These are phyloP conservation scores for Candoia aspera DNA, from an alignment of 2,113 vertebrate species.

Conservation along the genomic window DNA sequence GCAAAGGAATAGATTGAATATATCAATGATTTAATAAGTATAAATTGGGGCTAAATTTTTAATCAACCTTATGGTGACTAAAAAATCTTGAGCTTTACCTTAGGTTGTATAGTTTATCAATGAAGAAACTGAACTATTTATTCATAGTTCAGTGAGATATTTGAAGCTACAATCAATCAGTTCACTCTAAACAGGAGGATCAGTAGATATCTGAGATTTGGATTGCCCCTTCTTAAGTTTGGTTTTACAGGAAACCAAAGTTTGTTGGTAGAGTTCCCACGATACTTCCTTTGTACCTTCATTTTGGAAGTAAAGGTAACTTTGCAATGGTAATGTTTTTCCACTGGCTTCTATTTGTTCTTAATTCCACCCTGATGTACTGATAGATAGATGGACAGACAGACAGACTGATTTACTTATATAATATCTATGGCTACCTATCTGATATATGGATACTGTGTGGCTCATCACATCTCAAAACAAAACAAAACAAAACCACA, in stretches of 20 bases:
- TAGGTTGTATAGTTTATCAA: not conserved
- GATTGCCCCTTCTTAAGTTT: not conserved
- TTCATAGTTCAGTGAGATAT: not conserved
- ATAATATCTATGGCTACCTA: not conserved
- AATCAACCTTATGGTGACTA: not conserved
- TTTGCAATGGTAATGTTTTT: not conserved
- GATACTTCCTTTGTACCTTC: not conserved
- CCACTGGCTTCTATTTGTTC: not conserved
- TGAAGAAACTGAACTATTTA: no score
- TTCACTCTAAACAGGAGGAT: not conserved
- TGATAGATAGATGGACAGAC: no score
- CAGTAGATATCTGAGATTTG: no score
- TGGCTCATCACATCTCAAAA: no score
- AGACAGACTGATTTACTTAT: no score
- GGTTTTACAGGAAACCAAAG: not conserved
- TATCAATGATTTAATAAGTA: not conserved
- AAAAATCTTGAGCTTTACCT: not conserved
- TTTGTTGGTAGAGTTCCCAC: not conserved
- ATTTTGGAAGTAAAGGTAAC: not conserved
- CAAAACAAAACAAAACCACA: no score
- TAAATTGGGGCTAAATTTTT: not conserved
- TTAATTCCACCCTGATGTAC: not conserved
- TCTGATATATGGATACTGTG: not conserved
- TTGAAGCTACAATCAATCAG: not conserved
- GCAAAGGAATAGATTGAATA: not conserved